Percentiles rank a stretch among this genome's conserved stretches.
Evolutionary conservation across 92 coral and sea anemone species (phyloP).

Genomic region (Zoanthus sansibaricus): DNA sequence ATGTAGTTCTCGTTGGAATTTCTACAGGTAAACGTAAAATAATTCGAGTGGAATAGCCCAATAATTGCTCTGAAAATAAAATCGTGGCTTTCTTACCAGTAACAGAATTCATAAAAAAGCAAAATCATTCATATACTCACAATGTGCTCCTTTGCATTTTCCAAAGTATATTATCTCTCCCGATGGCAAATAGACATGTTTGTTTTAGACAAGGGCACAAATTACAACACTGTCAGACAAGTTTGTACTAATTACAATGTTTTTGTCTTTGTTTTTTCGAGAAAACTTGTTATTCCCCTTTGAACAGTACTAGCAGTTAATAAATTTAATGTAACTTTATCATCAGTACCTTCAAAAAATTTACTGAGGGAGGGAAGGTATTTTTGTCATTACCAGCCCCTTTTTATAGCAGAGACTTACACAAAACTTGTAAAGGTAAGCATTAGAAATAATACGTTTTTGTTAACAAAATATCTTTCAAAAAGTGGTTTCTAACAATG

Average conservation of each 20-base stretch:
- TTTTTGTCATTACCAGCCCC: constrained; percentile 36
- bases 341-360: background rate
- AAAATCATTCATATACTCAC: too few relatives aligned
- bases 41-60: too few relatives aligned
- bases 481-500: constrained; percentile 17
- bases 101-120: too few relatives aligned
- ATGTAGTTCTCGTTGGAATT: too few relatives aligned
- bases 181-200: constrained; percentile 25
- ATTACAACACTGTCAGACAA: constrained; percentile 33
- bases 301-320: constrained; percentile 30
- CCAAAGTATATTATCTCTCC: too few relatives aligned
- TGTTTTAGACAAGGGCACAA: constrained; percentile 33
- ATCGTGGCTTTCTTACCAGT: too few relatives aligned
- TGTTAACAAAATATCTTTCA: constrained; percentile 26
- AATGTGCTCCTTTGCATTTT: too few relatives aligned
- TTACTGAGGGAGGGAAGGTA: constrained; percentile 25
- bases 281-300: constrained; percentile 31
- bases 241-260: constrained; percentile 29
- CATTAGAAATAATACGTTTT: constrained; percentile 26
- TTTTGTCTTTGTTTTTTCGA: constrained; percentile 28
- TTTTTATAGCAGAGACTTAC: constrained; percentile 37
- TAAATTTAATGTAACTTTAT: constrained; percentile 32
- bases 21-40: too few relatives aligned
- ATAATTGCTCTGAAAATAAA: too few relatives aligned
- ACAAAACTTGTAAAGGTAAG: constrained; percentile 34